Evolutionary conservation across 1,140 invertebrate species (phyloP), one percentile per base, ranked within the genome.

Genomic region (Drosophila dunni): DNA sequence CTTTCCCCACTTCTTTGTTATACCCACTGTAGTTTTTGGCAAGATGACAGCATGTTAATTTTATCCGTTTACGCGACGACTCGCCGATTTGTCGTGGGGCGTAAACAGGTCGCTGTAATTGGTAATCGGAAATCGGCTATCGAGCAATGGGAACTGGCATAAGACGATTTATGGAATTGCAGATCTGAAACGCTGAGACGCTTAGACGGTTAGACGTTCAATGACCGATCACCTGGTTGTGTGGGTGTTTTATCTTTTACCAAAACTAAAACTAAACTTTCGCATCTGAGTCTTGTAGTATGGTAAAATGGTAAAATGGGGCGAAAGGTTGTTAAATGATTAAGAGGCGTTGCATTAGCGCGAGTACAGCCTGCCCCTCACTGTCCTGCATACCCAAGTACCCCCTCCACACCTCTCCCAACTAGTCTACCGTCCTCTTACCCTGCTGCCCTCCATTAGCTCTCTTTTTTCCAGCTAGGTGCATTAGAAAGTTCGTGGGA

Each of bases 401-500:
- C 17, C 17, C 17, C 17, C 17, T 20, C 2, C 17, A 20, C 17
- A 20, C 0, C 24, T 29, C 24, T 29, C 4, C 24, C 42, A 15
- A 13, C 29, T 36, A 7, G 4, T 9, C 48, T 24, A 1, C 13
- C 20, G 4, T 11, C 10, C 48, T 38, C 29, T 46, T 42, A 13
- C 38, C 33, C 57, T 68, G 45, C 57, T 57, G 13, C 57, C 50
- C 57, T 68, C 56, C 38, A 58, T 44, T 64, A 51, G 34, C 38
- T 64, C 54, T 72, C 44, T 40, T 24, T 48, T 48, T 46, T 44
- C 38, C 17, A 20, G 48, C 66, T 66, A 48, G 69, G 60, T 89
- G 84, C 84, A 89, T 89, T 89, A 89, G 84, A 89, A 89, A 89
- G 84, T 89, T 88, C 85, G 84, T 88, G 84, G 84, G 84, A 89